Conservation (phyloP, 2,113 vertebrate genomes). For the Butorides virescens region DNA sequence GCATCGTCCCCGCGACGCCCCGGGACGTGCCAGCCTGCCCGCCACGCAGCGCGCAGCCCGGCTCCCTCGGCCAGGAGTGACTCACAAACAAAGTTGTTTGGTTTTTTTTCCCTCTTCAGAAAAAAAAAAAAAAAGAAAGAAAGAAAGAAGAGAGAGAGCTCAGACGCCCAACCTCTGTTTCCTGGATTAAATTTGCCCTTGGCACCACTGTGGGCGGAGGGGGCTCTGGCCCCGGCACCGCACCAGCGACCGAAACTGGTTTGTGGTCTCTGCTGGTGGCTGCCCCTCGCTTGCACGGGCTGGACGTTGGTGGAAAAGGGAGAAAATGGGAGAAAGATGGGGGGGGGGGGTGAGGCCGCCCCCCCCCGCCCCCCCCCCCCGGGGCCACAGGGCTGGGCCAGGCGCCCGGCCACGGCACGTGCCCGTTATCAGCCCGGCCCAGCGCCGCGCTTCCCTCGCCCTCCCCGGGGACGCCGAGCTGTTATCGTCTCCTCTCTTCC, state of each 20-base stretch:
- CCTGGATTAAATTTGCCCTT: neutral
- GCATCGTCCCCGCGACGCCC: neutral
- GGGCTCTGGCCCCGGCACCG: neutral
- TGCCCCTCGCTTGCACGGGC: neutral
- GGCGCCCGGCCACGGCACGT: neutral
- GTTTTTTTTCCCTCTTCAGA: neutral
- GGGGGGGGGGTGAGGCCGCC: too few relatives aligned
- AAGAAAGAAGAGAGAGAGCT: neutral
- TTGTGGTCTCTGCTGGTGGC: neutral
- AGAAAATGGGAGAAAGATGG: neutral
- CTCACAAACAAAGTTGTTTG: constrained; percentile 24
- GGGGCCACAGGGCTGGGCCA: neutral
- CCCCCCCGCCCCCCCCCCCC: too few relatives aligned
- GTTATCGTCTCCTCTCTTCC: neutral
- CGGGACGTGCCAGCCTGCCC: neutral
- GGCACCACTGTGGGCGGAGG: neutral
- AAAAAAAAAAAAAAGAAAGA: neutral
- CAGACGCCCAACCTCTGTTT: neutral
- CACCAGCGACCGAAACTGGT: neutral
- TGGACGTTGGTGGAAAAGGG: neutral
- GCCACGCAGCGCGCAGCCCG: neutral
- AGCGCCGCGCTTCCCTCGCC: neutral
- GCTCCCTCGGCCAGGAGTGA: neutral
- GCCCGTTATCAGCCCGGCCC: neutral
- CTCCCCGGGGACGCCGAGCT: neutral